Conservation (phyloP, 1,140 invertebrate species). For the Drosophila melanogaster region Release_6_plus_ISO1_MT NC_004354.4:17618001-17618500, state of each 20-base stretch:
- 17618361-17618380: conserved; percentile 11
- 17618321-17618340: conserved; percentile 4
- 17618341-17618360: neutral
- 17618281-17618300: conserved; percentile 47
- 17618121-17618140: conserved; percentile 2
- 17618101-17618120: neutral
- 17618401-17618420: conserved; percentile 76
- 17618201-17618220: conserved; percentile 36
- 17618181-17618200: conserved; percentile 15
- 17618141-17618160: conserved; percentile 14
- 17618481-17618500: conserved; percentile 39
- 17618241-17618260: conserved; percentile 25
- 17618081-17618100: neutral
- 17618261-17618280: conserved; percentile 21
- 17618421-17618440: conserved; percentile 64
- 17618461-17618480: conserved; percentile 61
- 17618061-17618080: neutral
- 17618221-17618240: conserved; percentile 35
- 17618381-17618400: conserved; percentile 50
- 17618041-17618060: neutral
- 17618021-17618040: too few relatives aligned
- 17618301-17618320: conserved; percentile 32
- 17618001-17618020: too few relatives aligned
- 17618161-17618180: conserved; percentile 23
- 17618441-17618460: conserved; percentile 47